These are phyloP conservation scores for Chlorops oryzae DNA, from an alignment of 1,140 invertebrate genomes.

Conservation along the genomic window DNA sequence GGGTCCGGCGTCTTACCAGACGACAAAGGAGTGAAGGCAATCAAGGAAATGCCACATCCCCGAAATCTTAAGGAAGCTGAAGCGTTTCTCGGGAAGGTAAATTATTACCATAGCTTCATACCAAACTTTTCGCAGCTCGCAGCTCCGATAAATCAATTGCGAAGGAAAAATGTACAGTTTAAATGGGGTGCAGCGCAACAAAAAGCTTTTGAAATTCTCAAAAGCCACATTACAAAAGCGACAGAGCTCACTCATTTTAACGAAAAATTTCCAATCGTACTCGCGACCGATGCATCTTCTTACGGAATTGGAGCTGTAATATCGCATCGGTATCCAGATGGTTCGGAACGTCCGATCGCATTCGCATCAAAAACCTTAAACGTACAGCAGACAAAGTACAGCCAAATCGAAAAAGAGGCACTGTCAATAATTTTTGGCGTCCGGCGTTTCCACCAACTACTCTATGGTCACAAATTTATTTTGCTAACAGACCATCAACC, in stretches of 20 bases:
- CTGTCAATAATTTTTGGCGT: slow-evolving; percentile 50
- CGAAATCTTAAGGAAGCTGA: slow-evolving; percentile 31
- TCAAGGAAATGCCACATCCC: slow-evolving; percentile 25
- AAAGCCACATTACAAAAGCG: slow-evolving; percentile 2
- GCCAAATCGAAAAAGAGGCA: slow-evolving; percentile 53
- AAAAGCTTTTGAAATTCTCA: slow-evolving; percentile 4
- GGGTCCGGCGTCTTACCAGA: slow-evolving; percentile 20
- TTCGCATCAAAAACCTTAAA: slow-evolving; percentile 50
- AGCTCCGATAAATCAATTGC: slow-evolving; percentile 22
- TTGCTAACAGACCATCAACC: slow-evolving; percentile 51
- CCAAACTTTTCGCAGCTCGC: slow-evolving; percentile 23
- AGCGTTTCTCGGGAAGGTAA: slow-evolving; percentile 29
- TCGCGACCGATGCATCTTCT: slow-evolving; percentile 46
- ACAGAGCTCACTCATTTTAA: slow-evolving; percentile 41
- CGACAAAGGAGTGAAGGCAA: slow-evolving; percentile 15
- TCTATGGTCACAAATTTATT: slow-evolving; percentile 48
- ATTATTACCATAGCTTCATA: slow-evolving; percentile 28
- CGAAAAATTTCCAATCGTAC: slow-evolving; percentile 48
- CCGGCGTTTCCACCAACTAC: slow-evolving; percentile 51
- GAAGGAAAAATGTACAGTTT: slow-evolving; percentile 21
- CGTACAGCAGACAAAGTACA: slow-evolving; percentile 50
- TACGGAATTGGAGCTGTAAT: slow-evolving; percentile 50
- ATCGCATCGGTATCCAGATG: slow-evolving; percentile 39
- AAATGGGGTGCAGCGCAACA: slow-evolving; percentile 20
- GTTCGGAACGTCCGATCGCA: slow-evolving; percentile 47